phyloP scores from a whole-genome alignment of 2,797 vertebrate genomes.

The Oreonectes daqikongensis region DNA sequence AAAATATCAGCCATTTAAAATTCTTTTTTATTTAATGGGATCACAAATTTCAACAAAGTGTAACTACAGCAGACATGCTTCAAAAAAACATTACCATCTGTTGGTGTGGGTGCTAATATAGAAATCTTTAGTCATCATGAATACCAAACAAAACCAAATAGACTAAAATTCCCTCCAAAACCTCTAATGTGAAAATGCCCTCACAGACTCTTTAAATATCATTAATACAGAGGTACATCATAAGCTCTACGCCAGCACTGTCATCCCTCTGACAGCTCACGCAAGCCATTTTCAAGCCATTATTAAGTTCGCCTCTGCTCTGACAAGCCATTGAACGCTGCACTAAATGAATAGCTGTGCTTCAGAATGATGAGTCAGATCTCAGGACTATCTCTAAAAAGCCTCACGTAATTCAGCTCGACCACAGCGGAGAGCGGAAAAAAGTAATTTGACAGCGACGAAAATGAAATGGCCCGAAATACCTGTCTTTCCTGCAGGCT shows the following conservation, averaged over 20 bases:
- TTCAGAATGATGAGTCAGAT: slow-evolving; percentile 32
- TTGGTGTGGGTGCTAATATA: too few relatives aligned
- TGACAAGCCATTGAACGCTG: slow-evolving; percentile 36
- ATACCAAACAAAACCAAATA: not conserved
- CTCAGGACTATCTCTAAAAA: slow-evolving; percentile 22
- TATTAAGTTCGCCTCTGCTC: slow-evolving; percentile 31
- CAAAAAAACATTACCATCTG: too few relatives aligned
- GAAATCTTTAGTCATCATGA: too few relatives aligned
- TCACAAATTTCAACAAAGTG: too few relatives aligned
- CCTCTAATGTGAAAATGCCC: not conserved
- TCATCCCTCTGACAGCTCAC: slow-evolving; percentile 10
- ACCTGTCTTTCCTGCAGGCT: slow-evolving; percentile 28
- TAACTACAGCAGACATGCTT: too few relatives aligned
- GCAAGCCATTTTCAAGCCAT: slow-evolving; percentile 34
- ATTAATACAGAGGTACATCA: not conserved
- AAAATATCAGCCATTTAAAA: too few relatives aligned
- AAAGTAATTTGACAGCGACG: slow-evolving; percentile 40
- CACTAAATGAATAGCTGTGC: slow-evolving; percentile 24
- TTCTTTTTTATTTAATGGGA: too few relatives aligned
- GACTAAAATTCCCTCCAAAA: not conserved
- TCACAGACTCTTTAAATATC: not conserved
- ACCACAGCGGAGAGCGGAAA: slow-evolving; percentile 3
- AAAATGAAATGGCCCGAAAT: slow-evolving; percentile 47
- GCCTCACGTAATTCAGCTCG: slow-evolving; percentile 18
- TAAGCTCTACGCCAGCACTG: not conserved